Conservation (phyloP, 1,140 invertebrate species). For the Maconellicoccus hirsutus region DNA sequence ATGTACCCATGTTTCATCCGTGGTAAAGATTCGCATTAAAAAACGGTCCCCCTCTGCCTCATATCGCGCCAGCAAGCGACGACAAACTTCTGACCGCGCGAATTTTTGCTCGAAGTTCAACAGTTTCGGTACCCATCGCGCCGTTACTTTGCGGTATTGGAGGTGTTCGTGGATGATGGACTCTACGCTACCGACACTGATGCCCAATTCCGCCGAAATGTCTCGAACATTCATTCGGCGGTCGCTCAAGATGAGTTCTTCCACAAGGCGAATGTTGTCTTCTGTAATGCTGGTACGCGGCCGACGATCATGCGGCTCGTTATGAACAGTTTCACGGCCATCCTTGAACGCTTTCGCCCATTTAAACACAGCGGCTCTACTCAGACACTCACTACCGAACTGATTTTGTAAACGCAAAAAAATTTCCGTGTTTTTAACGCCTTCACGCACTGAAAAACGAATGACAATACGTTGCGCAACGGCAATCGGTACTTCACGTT, state of each 20-base stretch:
- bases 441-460: slow-evolving; percentile 10
- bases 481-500: neutral
- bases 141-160: slow-evolving; percentile 18
- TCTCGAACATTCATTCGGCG: slow-evolving; percentile 7
- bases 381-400: slow-evolving; percentile 5
- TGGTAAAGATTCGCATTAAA: slow-evolving; percentile 33
- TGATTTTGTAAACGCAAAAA: neutral
- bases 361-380: neutral
- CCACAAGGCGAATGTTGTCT: neutral
- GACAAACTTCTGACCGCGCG: neutral
- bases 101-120: slow-evolving; percentile 18
- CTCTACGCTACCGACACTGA: slow-evolving; percentile 21
- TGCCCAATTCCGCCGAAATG: slow-evolving; percentile 18
- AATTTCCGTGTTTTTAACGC: slow-evolving; percentile 15
- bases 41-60: slow-evolving; percentile 28
- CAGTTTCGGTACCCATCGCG: slow-evolving; percentile 19
- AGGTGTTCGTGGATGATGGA: slow-evolving; percentile 23
- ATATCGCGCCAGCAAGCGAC: neutral
- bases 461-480: slow-evolving; percentile 18
- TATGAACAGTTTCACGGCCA: neutral
- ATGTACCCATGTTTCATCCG: slow-evolving; percentile 36
- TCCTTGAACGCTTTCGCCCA: neutral
- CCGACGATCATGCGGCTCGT: neutral
- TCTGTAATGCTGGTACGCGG: neutral
- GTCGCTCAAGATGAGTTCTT: neutral